Percentiles rank a stretch among this genome's conserved stretches.
Evolutionary conservation across 2,113 vertebrate genomes (phyloP).

Genomic region (Acrocephalus arundinaceus): DNA sequence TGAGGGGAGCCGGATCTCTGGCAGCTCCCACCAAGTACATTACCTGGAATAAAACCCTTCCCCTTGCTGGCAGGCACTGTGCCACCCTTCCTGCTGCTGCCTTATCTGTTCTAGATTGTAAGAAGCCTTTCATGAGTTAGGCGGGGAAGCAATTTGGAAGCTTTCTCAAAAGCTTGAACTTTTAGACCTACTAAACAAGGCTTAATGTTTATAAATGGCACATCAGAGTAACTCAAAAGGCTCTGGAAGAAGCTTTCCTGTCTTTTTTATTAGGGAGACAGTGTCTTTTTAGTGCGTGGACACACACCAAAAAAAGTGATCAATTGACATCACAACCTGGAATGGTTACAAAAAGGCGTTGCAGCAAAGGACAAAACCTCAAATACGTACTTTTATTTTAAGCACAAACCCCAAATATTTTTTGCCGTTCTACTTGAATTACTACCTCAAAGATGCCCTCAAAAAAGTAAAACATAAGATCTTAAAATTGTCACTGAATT

Average conservation of each 20-base stretch:
- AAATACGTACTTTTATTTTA: not conserved
- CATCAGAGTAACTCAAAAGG: not conserved
- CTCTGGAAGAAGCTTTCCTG: not conserved
- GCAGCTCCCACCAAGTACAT: not conserved
- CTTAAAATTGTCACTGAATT: not conserved
- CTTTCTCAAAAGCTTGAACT: constrained; percentile 38
- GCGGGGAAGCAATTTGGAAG: constrained; percentile 29
- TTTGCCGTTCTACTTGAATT: not conserved
- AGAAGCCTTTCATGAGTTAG: constrained; percentile 7
- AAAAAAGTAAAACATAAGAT: not conserved
- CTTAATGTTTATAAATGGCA: constrained; percentile 8
- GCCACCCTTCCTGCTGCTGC: not conserved
- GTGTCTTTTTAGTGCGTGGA: not conserved
- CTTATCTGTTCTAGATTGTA: constrained; percentile 41
- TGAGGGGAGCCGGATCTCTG: not conserved
- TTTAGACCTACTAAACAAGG: constrained; percentile 11
- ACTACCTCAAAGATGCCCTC: not conserved
- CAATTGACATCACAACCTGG: not conserved
- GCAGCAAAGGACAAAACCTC: not conserved
- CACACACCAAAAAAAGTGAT: not conserved
- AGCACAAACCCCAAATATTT: not conserved
- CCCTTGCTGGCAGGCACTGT: not conserved
- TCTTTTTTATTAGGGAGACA: not conserved
- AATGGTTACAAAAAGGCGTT: not conserved
- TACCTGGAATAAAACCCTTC: constrained; percentile 12